Conservation (phyloP, 2,113 vertebrate species). For the Corythoichthys intestinalis region DNA sequence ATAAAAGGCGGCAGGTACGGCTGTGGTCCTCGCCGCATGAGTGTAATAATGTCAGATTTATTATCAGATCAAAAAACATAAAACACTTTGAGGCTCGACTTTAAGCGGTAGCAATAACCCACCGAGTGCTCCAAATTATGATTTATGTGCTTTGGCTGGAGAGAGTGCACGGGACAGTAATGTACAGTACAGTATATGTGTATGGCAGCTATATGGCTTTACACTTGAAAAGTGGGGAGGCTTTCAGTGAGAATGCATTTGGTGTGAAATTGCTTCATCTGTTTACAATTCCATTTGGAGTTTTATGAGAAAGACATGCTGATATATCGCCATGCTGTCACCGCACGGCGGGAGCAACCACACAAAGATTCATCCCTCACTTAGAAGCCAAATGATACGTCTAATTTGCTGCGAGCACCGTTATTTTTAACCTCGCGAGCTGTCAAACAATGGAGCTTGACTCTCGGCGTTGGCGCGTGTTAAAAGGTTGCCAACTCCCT, state of each 20-base stretch:
- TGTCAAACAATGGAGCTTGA: conserved; percentile 76
- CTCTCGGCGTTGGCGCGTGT: conserved; percentile 70
- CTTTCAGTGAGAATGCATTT: conserved; percentile 55
- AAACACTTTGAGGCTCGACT: conserved; percentile 53
- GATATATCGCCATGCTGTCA: conserved; percentile 73
- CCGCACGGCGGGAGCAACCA: conserved; percentile 71
- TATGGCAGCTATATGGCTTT: conserved; percentile 30
- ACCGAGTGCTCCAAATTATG: conserved; percentile 58
- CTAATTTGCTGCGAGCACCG: conserved; percentile 76
- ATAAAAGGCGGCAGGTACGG: conserved; percentile 29
- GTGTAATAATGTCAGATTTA: conserved; percentile 67
- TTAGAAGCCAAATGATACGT: conserved; percentile 80
- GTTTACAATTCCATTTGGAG: conserved; percentile 74
- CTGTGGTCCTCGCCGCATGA: conserved; percentile 33
- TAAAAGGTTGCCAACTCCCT: conserved; percentile 75
- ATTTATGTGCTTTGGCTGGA: conserved; percentile 66
- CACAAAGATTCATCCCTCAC: conserved; percentile 77
- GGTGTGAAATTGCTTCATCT: conserved; percentile 75
- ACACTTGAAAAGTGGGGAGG: conserved; percentile 35
- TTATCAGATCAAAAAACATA: conserved; percentile 60
- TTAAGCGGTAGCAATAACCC: conserved; percentile 71
- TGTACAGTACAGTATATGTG: conserved; percentile 53
- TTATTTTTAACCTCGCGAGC: conserved; percentile 80
- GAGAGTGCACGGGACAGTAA: conserved; percentile 54
- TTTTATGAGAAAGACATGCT: conserved; percentile 73